Percentiles rank a stretch among this genome's conserved stretches.
These are phyloP conservation scores for Xestobium rufovillosum DNA, from an alignment of 2,888 invertebrate genomes.

Conservation along the genomic window DNA sequence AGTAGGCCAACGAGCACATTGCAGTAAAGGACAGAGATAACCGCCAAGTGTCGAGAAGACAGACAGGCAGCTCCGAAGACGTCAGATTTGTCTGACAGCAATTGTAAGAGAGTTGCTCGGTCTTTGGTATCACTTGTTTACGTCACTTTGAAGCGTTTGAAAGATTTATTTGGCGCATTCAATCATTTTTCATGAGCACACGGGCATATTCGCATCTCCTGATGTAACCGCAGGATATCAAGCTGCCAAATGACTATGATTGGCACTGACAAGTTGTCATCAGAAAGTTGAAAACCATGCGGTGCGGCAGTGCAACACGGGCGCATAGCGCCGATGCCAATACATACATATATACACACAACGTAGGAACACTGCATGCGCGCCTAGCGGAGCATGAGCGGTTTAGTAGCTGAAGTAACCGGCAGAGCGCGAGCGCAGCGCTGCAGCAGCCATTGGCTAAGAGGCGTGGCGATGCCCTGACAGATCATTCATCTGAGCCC, in stretches of 20 bases:
- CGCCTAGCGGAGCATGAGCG: no score
- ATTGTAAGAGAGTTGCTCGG: constrained; percentile 28
- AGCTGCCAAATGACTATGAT: constrained; percentile 21
- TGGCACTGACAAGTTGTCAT: constrained; percentile 36
- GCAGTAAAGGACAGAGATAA: no score
- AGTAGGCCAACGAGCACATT: constrained; percentile 1
- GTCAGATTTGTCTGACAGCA: constrained; percentile 33
- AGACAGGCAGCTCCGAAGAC: constrained; percentile 29
- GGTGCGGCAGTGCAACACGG: constrained; percentile 41
- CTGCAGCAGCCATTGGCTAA: constrained; percentile 40
- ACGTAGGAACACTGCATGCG: no score
- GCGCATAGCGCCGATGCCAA: constrained; percentile 38
- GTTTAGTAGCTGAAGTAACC: constrained; percentile 23
- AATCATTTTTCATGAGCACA: constrained; percentile 31
- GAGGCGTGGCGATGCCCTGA: constrained; percentile 38
- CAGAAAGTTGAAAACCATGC: constrained; percentile 37
- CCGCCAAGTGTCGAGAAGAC: constrained; percentile 13
- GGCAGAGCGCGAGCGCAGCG: constrained; percentile 47
- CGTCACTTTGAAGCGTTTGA: constrained; percentile 31
- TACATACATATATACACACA: constrained; percentile 14
- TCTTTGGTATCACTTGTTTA: constrained; percentile 32
- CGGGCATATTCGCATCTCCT: constrained; percentile 5
- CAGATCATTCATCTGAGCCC: constrained; percentile 47
- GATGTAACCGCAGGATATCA: constrained; percentile 1
- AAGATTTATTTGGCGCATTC: constrained; percentile 32